These are phyloP conservation scores for Podarcis lilfordi DNA, from an alignment of 2,797 vertebrate species.

Conservation along the genomic window DNA sequence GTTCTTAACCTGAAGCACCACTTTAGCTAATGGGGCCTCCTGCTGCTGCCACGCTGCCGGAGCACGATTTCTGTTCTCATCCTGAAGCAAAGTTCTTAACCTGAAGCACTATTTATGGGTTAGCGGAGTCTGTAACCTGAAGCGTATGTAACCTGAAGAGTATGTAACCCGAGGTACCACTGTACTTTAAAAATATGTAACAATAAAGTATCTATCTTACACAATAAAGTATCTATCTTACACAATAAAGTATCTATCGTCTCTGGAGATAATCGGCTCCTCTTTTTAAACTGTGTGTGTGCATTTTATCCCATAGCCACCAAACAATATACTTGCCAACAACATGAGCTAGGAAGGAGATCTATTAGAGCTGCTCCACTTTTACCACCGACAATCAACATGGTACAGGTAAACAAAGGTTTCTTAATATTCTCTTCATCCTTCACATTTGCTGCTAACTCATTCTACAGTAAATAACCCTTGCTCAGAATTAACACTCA, in stretches of 20 bases:
- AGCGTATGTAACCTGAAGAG: no score
- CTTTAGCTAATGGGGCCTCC: no score
- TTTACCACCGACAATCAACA: slow-evolving; percentile 9
- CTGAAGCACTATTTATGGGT: no score
- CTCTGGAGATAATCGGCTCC: slow-evolving; percentile 1
- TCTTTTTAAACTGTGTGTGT: background rate
- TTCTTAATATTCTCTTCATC: slow-evolving; percentile 18
- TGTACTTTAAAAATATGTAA: background rate
- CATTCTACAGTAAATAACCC: slow-evolving; percentile 28
- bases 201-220: background rate
- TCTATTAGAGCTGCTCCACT: slow-evolving; percentile 12
- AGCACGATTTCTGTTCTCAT: no score
- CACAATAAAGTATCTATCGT: background rate
- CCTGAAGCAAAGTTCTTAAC: no score
- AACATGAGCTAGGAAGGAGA: background rate
- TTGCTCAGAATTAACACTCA: slow-evolving; percentile 41
- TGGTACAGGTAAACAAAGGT: slow-evolving; percentile 35
- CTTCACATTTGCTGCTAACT: slow-evolving; percentile 29
- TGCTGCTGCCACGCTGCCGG: no score
- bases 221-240: background rate
- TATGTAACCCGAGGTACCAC: no score
- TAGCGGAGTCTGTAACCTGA: no score
- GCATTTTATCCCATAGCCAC: slow-evolving; percentile 24
- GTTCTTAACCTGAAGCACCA: no score
- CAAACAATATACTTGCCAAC: background rate